Evolutionary conservation across 2,113 vertebrate species (phyloP), one percentile per base, ranked within the genome.

Genomic region (Hippocampus comes): DNA sequence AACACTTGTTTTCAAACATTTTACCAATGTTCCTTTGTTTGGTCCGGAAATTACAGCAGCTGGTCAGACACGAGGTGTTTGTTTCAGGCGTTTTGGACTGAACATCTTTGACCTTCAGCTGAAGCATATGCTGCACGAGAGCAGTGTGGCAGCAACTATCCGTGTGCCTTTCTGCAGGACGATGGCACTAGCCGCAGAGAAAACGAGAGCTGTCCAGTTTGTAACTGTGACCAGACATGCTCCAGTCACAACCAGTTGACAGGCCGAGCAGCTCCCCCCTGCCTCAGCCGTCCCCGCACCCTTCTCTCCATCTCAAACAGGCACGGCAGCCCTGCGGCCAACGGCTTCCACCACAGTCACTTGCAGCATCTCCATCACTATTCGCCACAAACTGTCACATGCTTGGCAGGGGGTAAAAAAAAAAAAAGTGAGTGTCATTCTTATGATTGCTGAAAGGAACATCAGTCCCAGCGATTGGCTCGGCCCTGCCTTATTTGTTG

Each of bases 401-500:
- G 85, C 74, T 89, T 88, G 89, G 89, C 87, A 70, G 76, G 63
- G 76, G 78, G 63, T 71, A 59, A 34, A 73, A 57, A 71, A 81
- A 74, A 38, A 38, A 34, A 6, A 82, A 83, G 72, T 82, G 80
- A 89, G 84, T 86, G 89, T 91, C 89, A 90, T 85, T 81, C 69
- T 77, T 87, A 79, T 88, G 87, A 92, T 84, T 86, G 77, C 89
- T 92, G 83, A 90, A 87, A 89, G 86, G 86, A 91, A 89, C 91
- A 91, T 91, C 88, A 87, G 82, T 85, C 87, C 88, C 83, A 88
- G 87, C 85, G 80, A 89, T 86, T 91, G 88, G 82, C 81, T 71
- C 21, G 76, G 65, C 82, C 70, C 81, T 53, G 77, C 84, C 85
- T 67, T 80, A 77, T 77, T 21, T 27, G 21, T 67, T 38, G 78